These are phyloP conservation scores for Diglossa cyanea DNA, from an alignment of 2,797 vertebrate species.

Conservation along the genomic window DNA sequence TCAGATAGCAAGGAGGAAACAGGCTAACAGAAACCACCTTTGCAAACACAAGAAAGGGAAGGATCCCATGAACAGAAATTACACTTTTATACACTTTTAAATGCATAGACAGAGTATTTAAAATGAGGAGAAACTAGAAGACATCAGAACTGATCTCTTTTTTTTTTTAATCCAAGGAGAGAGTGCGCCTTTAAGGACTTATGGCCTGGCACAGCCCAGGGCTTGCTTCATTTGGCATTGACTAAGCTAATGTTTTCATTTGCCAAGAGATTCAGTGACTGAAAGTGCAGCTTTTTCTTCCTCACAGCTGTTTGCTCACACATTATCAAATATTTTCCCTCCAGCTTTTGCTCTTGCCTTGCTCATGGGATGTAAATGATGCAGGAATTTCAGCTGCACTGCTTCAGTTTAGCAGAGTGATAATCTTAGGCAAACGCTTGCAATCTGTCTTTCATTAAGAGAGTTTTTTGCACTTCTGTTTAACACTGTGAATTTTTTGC, in stretches of 20 bases:
- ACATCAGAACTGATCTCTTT: neutral
- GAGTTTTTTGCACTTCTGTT: slow-evolving; percentile 58
- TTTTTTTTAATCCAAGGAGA: neutral
- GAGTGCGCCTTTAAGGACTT: neutral
- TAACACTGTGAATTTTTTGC: slow-evolving; percentile 19
- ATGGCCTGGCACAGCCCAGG: neutral
- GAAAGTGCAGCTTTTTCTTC: neutral
- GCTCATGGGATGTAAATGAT: neutral
- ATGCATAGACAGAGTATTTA: neutral
- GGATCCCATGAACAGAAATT: neutral
- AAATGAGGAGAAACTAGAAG: neutral
- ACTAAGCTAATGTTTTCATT: neutral
- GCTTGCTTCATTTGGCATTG: neutral
- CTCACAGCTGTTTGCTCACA: neutral
- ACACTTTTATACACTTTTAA: neutral
- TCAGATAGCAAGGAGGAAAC: slow-evolving; percentile 23
- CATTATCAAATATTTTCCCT: neutral
- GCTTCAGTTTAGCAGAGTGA: slow-evolving; percentile 26
- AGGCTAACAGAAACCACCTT: slow-evolving; percentile 45
- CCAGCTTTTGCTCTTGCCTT: slow-evolving; percentile 4
- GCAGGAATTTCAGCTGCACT: slow-evolving; percentile 32
- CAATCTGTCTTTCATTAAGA: slow-evolving; percentile 72
- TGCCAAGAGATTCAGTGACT: neutral
- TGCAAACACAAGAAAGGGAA: slow-evolving; percentile 16
- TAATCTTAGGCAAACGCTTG: slow-evolving; percentile 17